Base-by-base conservation (phyloP, 2,888 invertebrate species). In the Cheilosia urbana region DNA sequence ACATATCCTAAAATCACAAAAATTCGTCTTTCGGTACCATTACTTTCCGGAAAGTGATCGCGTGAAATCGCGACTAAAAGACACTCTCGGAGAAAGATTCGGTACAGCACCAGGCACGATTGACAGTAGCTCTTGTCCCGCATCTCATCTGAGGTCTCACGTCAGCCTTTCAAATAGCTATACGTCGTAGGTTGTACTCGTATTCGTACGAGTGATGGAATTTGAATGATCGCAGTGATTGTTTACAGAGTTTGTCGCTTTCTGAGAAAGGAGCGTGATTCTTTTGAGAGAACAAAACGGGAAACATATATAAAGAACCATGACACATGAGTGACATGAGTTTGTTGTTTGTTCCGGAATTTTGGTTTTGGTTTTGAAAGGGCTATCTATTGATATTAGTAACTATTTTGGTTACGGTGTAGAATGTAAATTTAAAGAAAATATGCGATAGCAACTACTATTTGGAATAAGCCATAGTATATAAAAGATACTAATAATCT, bases 161-260 rank as follows among this genome's bases (percentile, higher is more conserved):
- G 78, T 78, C 78, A 78, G 68, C 77, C 78, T 66, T 78, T 60
- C 19, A 55, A 53, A 62, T 30, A 30, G 2, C 13, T 40, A 6
- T 45, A 57, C 47, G 53, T 77, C 13, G 53, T 1, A n/a, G n/a
- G n/a, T n/a, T n/a, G n/a, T n/a, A 24, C 24, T 27, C 27, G 27
- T 27, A 27, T 27, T 6, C 1, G 27, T 6, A 6, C 27, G 24
- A 24, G 62, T 72, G 78, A 77, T 78, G 49, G 66, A 37, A 37
- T 37, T 78, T 72, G 62, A 72, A 42, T 63, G 68, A 78, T 83
- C 72, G 66, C n/a, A 17, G 72, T 68, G 62, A 62, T 83, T 78
- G 78, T 73, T 83, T 83, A 83, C 73, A 34, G 78, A 73, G 60
- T 55, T 42, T 66, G 40, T 62, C 24, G 72, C 72, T 78, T 83